Evolutionary conservation across 2,888 invertebrate species (phyloP), one percentile per base, ranked within the genome.

Genomic region (Drosophila paranaensis): DNA sequence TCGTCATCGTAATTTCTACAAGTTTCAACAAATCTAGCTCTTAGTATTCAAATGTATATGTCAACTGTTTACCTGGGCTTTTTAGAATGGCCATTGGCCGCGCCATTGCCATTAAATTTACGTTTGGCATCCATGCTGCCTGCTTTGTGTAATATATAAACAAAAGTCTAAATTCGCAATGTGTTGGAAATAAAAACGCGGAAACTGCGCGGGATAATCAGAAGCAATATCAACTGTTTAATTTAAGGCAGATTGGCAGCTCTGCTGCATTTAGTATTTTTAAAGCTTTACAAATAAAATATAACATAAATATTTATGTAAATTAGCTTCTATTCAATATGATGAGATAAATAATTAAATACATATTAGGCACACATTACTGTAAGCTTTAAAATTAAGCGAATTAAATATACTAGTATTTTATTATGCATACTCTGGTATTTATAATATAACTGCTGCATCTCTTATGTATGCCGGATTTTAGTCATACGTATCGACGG

Each of bases 1-100:
- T 96, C 96, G 42, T 95, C 94, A 16, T 93, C 93, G 13, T 74
- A 86, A 33, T 87, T 89, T 57, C 92, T 92, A 60, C 0, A 39
- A 33, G 10, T 60, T 55, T 13, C 3, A 27, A 0, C 35, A 10
- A 27, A 20, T 11, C 51, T 40, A 5, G 5, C 37, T n/a, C 57
- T 20, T 2, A 16, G 14, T 45, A 14, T 25, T 40, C 10, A 14
- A 50, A 11, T 6, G 5, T 14, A 50, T 3, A 25, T 27, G 2
- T 16, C 6, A 14, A 16, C 1, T 27, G 51, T 56, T 71, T 75
- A 91, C 92, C 91, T 84, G 9, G 88, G 56, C 56, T 86, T 91
- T 57, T 92, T 92, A 4, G 73, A 42, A 6, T 77, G 60, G 6
- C 77, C 82, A 72, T 78, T 85, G n/a, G 69, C n/a, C 13, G 50